phyloP scores from a whole-genome alignment of 2,113 vertebrate genomes.

The Rhabdornis inornatus region DNA sequence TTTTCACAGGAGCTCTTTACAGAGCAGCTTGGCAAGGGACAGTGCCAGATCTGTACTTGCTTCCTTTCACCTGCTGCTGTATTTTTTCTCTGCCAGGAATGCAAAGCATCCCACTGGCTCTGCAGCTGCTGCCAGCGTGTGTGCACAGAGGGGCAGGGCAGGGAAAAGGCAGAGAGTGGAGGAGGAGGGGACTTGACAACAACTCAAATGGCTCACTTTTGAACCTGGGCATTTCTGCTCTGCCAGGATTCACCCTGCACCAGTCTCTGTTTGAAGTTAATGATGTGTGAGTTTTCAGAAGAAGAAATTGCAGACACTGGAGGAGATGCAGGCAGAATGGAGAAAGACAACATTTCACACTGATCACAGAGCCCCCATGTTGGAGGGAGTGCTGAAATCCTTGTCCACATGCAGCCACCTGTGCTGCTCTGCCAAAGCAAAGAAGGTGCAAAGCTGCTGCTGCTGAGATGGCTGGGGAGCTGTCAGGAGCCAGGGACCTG shows the following conservation, averaged over 20 bases:
- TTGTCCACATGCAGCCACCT: neutral
- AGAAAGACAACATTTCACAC: neutral
- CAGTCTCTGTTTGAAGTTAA: neutral
- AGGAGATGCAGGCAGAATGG: neutral
- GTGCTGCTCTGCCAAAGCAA: neutral
- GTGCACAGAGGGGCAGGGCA: neutral
- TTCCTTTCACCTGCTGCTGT: constrained; percentile 58
- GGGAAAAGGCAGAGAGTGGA: neutral
- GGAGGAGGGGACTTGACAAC: neutral
- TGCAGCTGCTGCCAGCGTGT: constrained; percentile 38
- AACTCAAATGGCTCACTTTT: neutral
- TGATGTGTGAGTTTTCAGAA: neutral
- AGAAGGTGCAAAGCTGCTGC: neutral
- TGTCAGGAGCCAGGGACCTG: neutral
- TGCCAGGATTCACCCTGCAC: neutral
- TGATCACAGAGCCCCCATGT: neutral
- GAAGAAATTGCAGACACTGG: neutral
- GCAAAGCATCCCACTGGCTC: constrained; percentile 27
- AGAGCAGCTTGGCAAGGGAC: constrained; percentile 17
- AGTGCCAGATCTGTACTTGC: constrained; percentile 16
- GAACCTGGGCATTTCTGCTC: neutral
- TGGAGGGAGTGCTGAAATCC: neutral
- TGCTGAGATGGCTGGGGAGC: neutral
- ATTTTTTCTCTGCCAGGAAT: constrained; percentile 44
- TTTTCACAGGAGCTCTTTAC: constrained; percentile 20